phyloP scores from a whole-genome alignment of 2,797 vertebrate genomes.

The Hylomyscus alleni region DNA sequence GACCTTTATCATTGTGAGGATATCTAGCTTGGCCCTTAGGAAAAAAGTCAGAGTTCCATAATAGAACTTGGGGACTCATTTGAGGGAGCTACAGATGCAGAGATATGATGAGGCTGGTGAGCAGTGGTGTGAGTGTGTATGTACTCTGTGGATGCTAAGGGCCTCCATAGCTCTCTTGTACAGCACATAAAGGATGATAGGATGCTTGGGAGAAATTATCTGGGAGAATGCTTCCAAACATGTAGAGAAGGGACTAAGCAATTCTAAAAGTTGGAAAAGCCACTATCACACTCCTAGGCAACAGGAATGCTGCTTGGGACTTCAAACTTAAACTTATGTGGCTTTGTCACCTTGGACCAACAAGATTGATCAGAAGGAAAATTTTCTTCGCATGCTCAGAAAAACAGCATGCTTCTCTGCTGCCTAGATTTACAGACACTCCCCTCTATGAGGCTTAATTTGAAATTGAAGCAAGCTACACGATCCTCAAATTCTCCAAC shows the following conservation, averaged over 20 bases:
- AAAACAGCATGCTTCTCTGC: constrained; percentile 2
- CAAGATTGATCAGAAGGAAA: background rate
- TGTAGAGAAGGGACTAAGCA: background rate
- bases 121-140: background rate
- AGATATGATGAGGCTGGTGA: background rate
- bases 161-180: background rate
- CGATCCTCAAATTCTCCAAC: constrained; percentile 62
- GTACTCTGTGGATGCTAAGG: background rate
- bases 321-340: constrained; percentile 4
- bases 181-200: background rate
- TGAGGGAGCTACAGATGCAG: background rate
- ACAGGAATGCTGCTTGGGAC: constrained; percentile 20
- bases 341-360: constrained; percentile 38
- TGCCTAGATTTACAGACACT: constrained; percentile 18
- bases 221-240: constrained; percentile 3
- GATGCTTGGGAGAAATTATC: background rate
- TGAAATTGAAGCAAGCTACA: constrained; percentile 59
- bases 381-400: background rate
- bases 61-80: background rate
- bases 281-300: background rate
- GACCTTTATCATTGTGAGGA: background rate
- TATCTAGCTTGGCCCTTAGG: background rate
- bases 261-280: constrained; percentile 1
- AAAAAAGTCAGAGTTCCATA: background rate
- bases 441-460: constrained; percentile 25